phyloP scores from a whole-genome alignment of 2,888 invertebrate genomes.

The Ochropleura plecta region DNA sequence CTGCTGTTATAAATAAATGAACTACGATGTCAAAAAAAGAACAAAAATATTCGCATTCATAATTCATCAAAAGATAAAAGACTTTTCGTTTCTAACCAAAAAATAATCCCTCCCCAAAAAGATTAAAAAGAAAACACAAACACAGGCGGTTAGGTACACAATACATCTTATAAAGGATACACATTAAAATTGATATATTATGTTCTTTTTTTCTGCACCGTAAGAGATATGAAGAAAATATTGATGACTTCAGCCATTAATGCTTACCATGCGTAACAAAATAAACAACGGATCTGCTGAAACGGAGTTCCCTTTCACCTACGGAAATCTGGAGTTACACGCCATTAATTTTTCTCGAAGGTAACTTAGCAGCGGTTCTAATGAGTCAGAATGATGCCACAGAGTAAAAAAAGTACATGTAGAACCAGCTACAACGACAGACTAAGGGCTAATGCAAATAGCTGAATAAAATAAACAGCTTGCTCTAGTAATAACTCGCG shows the following conservation, averaged over 20 bases:
- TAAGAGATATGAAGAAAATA: constrained; percentile 52
- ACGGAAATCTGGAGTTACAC: constrained; percentile 55
- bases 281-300: constrained; percentile 53
- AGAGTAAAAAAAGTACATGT: background rate
- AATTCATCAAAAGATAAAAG: constrained; percentile 37
- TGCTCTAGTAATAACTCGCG: constrained; percentile 8
- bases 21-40: background rate
- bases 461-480: constrained; percentile 15
- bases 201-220: constrained; percentile 26
- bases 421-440: background rate
- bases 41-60: background rate
- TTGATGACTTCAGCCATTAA: constrained; percentile 57
- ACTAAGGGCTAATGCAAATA: constrained; percentile 2
- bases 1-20: background rate
- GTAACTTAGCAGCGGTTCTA: constrained; percentile 29
- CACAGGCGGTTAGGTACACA: constrained; percentile 15
- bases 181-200: constrained; percentile 48
- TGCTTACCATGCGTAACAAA: constrained; percentile 45
- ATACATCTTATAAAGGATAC: constrained; percentile 31
- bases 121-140: constrained; percentile 20
- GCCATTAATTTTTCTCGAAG: constrained; percentile 55
- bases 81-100: constrained; percentile 8
- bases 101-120: constrained; percentile 30
- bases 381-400: constrained; percentile 19
- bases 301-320: constrained; percentile 44